phyloP scores from a whole-genome alignment of 1,140 invertebrate genomes.

The Drosophila bocqueti region DNA sequence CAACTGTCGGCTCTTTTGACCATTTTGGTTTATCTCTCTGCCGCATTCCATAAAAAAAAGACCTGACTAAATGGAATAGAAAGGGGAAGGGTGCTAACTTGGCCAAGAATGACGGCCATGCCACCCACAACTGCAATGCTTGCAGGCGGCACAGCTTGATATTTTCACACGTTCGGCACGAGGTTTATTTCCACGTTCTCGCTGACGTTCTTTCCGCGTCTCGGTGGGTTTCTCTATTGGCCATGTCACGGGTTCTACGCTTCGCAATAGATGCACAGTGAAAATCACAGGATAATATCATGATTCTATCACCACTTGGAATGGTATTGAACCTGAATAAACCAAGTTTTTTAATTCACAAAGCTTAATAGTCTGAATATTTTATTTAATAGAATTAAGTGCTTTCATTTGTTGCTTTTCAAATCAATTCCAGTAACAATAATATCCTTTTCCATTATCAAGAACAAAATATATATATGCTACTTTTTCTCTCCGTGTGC shows the following conservation, averaged over 20 bases:
- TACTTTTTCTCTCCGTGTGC: slow-evolving; percentile 21
- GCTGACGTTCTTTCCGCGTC: slow-evolving; percentile 31
- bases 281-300: neutral
- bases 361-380: too few species aligned
- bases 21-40: slow-evolving; percentile 9
- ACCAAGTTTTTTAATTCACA: neutral
- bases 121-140: slow-evolving; percentile 61
- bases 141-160: slow-evolving; percentile 73
- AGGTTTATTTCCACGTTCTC: slow-evolving; percentile 30
- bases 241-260: slow-evolving; percentile 33
- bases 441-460: neutral
- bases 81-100: neutral
- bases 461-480: neutral
- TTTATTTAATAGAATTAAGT: neutral
- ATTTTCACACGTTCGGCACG: slow-evolving; percentile 61
- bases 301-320: neutral
- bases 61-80: too few species aligned
- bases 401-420: neutral
- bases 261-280: slow-evolving; percentile 8
- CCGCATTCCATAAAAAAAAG: slow-evolving; percentile 10
- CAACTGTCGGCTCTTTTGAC: slow-evolving; percentile 37
- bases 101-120: slow-evolving; percentile 3
- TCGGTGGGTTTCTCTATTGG: slow-evolving; percentile 18
- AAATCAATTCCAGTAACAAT: neutral
- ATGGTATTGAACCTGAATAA: too few species aligned